Evolutionary conservation across 1,140 invertebrate genomes (phyloP), one percentile per base, ranked within the genome.

Genomic region (Metopolophium dirhodum): DNA sequence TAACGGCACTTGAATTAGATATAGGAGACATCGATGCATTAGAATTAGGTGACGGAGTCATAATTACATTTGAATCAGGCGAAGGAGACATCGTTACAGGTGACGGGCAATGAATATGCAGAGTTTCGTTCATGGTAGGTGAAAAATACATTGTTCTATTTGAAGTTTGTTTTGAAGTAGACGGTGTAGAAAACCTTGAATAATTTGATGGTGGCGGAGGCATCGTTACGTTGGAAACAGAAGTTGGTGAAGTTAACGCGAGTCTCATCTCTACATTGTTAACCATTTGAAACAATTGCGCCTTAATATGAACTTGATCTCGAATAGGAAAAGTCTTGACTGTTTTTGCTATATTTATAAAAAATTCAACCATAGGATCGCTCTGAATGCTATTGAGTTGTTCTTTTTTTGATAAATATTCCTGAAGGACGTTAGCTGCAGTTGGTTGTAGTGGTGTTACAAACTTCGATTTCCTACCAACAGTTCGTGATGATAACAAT

Each of bases 351-450:
- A 88, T 88, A 35, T 88, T 88, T 51, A 88, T 88, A 35, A 88
- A 88, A 88, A 88, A 88, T n/a, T 88, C 86, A 88, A 88, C 45
- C 86, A 88, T 88, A 88, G 86, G 86, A 88, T 88, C 86, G 51
- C 86, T 47, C 30, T 88, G 47, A 88, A 47, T 88, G 6, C 86
- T 88, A n/a, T 88, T 88, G 23, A 47, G 45, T 88, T 49, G 45
- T 88, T 88, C 86, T 49, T 88, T 88, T 88, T 1, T 51, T 88
- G 86, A 88, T 88, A 88, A 49, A 88, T 88, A 88, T 88, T 0
- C 86, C 23, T 88, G 86, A 88, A 88, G 86, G n/a, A 51, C 86
- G 45, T 88, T 88, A 49, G 86, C 86, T 88, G 86, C 41, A 51
- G 86, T 88, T 47, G 86, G 86, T n/a, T 88, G 45, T 88, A 51